phyloP scores from a whole-genome alignment of 2,888 invertebrate species.

The Anthrax anthrax region DNA sequence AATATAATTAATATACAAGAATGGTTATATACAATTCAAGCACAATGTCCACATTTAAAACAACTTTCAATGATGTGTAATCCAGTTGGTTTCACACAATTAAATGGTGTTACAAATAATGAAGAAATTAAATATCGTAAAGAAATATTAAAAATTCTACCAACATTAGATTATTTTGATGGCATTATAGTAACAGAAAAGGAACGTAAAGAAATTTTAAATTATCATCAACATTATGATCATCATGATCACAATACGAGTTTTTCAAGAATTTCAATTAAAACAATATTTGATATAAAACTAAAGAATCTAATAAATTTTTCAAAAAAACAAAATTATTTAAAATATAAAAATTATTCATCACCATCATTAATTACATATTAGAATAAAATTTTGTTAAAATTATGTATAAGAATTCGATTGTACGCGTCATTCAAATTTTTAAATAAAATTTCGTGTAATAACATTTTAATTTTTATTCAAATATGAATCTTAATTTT shows the following conservation, averaged over 20 bases:
- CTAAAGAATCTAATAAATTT: neutral
- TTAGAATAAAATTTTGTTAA: too few relatives aligned
- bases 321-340: neutral
- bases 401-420: too few relatives aligned
- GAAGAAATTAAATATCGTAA: conserved; percentile 30
- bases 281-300: neutral
- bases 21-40: conserved; percentile 50
- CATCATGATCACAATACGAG: too few relatives aligned
- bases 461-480: too few relatives aligned
- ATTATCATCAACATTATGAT: neutral
- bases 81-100: conserved; percentile 53
- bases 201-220: neutral
- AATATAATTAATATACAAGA: conserved; percentile 47
- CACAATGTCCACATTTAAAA: conserved; percentile 53
- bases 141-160: conserved; percentile 14
- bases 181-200: conserved; percentile 9
- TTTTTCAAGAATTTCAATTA: neutral
- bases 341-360: neutral
- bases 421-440: too few relatives aligned
- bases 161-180: conserved; percentile 16
- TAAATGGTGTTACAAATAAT: conserved; percentile 40
- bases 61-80: conserved; percentile 67
- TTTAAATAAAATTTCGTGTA: too few relatives aligned
- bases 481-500: too few relatives aligned
- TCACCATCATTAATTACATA: neutral